phyloP scores from a whole-genome alignment of 2,888 invertebrate genomes.

The Sphecodes monilicornis region DNA sequence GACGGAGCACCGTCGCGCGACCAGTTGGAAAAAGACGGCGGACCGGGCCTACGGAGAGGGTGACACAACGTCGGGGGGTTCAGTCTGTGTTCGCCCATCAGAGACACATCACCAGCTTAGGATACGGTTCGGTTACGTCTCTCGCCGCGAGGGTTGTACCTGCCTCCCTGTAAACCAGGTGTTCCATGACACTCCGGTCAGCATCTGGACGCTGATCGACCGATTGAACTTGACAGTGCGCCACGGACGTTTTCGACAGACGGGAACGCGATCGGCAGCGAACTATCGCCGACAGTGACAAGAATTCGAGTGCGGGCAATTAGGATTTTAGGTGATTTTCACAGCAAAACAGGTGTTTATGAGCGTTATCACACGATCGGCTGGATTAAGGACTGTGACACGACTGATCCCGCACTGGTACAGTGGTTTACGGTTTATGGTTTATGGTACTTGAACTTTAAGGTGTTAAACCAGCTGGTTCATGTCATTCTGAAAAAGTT shows the following conservation, averaged over 20 bases:
- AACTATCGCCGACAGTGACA: not conserved
- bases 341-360: not conserved
- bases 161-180: conserved; percentile 52
- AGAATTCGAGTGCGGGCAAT: not conserved
- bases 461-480: not conserved
- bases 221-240: conserved; percentile 36
- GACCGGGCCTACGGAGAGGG: conserved; percentile 74
- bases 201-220: conserved; percentile 16
- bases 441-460: not conserved
- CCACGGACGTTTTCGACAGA: not conserved
- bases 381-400: not conserved
- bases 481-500: not conserved
- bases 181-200: conserved; percentile 13
- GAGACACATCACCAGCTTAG: conserved; percentile 77
- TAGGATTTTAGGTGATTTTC: conserved; percentile 4
- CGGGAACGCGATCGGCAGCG: conserved; percentile 3
- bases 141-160: conserved; percentile 65
- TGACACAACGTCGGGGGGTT: conserved; percentile 79
- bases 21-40: conserved; percentile 77
- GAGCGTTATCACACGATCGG: not conserved
- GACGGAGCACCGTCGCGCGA: conserved; percentile 59
- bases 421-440: not conserved
- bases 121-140: conserved; percentile 66
- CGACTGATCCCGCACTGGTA: not conserved
- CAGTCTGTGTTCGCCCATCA: conserved; percentile 84